These are phyloP conservation scores for Catocala nupta DNA, from an alignment of 2,888 invertebrate species.

Conservation along the genomic window DNA sequence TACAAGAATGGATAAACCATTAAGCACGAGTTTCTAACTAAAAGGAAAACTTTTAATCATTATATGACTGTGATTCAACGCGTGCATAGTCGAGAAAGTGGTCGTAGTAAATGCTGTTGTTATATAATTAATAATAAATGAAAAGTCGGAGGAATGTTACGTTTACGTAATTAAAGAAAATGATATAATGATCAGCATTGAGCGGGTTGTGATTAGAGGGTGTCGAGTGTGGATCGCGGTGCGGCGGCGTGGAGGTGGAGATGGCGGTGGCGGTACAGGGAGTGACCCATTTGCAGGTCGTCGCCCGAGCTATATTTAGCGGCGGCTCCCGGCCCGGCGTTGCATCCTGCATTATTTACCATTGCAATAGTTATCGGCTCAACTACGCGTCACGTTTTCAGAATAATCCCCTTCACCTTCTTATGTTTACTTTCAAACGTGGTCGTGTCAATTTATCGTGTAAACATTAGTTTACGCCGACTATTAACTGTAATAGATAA, in stretches of 20 bases:
- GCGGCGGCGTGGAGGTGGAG: slow-evolving; percentile 35
- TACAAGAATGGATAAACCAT: too few relatives aligned
- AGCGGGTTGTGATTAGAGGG: slow-evolving; percentile 43
- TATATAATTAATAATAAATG: slow-evolving; percentile 18
- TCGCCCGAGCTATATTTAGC: slow-evolving; percentile 83
- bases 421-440: slow-evolving; percentile 42
- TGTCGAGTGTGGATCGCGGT: slow-evolving; percentile 19
- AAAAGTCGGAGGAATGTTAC: slow-evolving; percentile 14
- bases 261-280: slow-evolving; percentile 53
- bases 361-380: slow-evolving; percentile 68
- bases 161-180: slow-evolving; percentile 12
- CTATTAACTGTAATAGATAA: slow-evolving; percentile 50
- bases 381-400: slow-evolving; percentile 36
- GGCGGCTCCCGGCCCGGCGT: slow-evolving; percentile 57
- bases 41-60: not conserved
- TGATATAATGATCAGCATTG: not conserved
- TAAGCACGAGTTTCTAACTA: not conserved
- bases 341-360: slow-evolving; percentile 74
- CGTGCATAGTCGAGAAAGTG: slow-evolving; percentile 33
- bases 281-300: slow-evolving; percentile 80
- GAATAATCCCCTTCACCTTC: slow-evolving; percentile 53
- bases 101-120: slow-evolving; percentile 22
- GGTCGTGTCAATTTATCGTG: slow-evolving; percentile 39
- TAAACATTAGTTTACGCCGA: slow-evolving; percentile 41
- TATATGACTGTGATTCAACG: slow-evolving; percentile 13